phyloP scores from a whole-genome alignment of 2,888 invertebrate genomes.

The Caenorhabditis panamensis region DNA sequence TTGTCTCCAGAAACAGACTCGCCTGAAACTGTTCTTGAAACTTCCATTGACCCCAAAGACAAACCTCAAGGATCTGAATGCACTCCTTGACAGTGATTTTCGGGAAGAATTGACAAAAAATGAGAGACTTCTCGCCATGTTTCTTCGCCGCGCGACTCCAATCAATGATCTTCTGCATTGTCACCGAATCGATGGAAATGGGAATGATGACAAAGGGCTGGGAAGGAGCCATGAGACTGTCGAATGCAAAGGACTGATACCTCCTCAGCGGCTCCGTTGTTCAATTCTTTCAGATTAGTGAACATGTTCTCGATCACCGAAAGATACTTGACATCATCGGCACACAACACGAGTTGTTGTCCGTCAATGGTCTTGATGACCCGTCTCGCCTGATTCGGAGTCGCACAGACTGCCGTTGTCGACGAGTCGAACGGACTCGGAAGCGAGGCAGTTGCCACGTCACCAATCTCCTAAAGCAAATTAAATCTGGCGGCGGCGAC shows the following conservation, averaged over 20 bases:
- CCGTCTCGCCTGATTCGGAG: slow-evolving; percentile 54
- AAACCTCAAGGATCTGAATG: slow-evolving; percentile 51
- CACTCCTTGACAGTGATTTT: slow-evolving; percentile 30
- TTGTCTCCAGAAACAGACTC: slow-evolving; percentile 45
- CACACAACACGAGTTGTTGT: slow-evolving; percentile 41
- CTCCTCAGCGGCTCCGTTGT: slow-evolving; percentile 16
- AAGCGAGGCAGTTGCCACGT: slow-evolving; percentile 23
- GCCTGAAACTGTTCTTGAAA: slow-evolving; percentile 28
- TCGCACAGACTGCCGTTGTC: slow-evolving; percentile 48
- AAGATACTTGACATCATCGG: slow-evolving; percentile 52
- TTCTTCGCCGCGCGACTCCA: slow-evolving; percentile 53
- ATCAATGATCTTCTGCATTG: slow-evolving; percentile 48
- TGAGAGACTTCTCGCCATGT: neutral
- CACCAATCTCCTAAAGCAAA: slow-evolving; percentile 36
- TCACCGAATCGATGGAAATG: slow-evolving; percentile 49
- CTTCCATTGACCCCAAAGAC: neutral
- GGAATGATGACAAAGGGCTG: slow-evolving; percentile 48
- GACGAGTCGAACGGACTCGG: slow-evolving; percentile 35
- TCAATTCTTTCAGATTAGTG: slow-evolving; percentile 34
- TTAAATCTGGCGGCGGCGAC: neutral
- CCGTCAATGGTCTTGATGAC: slow-evolving; percentile 54
- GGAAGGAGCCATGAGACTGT: neutral
- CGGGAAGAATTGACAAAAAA: slow-evolving; percentile 32
- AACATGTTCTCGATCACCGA: slow-evolving; percentile 55
- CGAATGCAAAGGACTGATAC: neutral